Evolutionary conservation across 2,888 invertebrate species (phyloP), one percentile per base, ranked within the genome.

Genomic region (Eudemis profundana): DNA sequence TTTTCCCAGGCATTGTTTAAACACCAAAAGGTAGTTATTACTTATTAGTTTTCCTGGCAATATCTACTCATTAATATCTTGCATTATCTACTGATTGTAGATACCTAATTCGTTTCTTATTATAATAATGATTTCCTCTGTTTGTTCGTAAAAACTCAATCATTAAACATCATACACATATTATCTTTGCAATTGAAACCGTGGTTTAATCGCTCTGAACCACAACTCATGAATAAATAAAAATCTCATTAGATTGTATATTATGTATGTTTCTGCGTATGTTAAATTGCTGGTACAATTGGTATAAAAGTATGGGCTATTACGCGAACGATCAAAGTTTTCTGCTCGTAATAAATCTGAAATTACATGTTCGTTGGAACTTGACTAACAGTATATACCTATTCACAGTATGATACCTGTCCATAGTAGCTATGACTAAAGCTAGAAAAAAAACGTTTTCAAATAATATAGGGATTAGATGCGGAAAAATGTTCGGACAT

Each of bases 131-230:
- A 61, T 29, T 29, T 61, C n/a, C 33, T 21, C 19, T 42, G 17
- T 15, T 59, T 59, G 23, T 47, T 60, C 3, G 8, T 27, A 50
- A 46, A 42, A 47, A 12, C 23, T 33, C 44, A 47, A 47, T 51
- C 19, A 60, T 38, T 57, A 56, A 17, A 42, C 46, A 36, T 49
- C n/a, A 29, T 46, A 29, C 29, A 42, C 19, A 49, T 15, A 15
- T 33, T 86, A 87, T 88, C 85, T 84, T 70, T 57, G 74, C 86
- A 87, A 89, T 88, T 87, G 84, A 86, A 89, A 87, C 87, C 87
- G 84, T 84, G 85, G 85, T 79, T 81, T 80, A 81, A 83, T 80
- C 72, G 74, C 72, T 67, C 61, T 75, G 76, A 78, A 79, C 70
- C 76, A 67, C 70, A 80, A 79, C 68, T 73, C 74, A 85, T 88